Evolutionary conservation across 2,797 vertebrate genomes (phyloP).

Genomic region (Percopsis omiscomaycus): DNA sequence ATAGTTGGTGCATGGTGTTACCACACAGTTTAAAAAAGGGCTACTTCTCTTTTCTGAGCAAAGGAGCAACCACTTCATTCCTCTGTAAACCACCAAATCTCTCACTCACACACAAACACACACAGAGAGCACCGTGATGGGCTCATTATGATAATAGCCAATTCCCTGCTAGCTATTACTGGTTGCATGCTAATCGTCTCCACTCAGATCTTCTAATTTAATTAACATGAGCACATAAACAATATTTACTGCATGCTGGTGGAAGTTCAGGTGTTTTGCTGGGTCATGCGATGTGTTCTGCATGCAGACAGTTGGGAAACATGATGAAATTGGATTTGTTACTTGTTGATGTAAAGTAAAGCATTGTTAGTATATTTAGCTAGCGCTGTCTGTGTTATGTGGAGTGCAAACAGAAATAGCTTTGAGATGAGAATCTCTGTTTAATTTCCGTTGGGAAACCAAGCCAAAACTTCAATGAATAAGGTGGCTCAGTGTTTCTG

Average conservation of each 20-base stretch:
- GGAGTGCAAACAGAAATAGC: constrained; percentile 16
- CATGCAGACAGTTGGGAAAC: constrained; percentile 31
- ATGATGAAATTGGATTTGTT: constrained; percentile 22
- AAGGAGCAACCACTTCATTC: constrained; percentile 16
- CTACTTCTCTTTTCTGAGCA: constrained; percentile 30
- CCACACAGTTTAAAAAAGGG: constrained; percentile 17
- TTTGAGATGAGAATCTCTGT: constrained; percentile 15
- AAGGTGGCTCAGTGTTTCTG: constrained; percentile 57
- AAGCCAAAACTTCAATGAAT: constrained; percentile 30
- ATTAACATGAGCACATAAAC: constrained; percentile 64
- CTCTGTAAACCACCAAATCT: constrained; percentile 2
- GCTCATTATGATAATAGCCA: constrained; percentile 69
- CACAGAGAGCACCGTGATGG: constrained; percentile 42
- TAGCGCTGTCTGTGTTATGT: constrained; percentile 13
- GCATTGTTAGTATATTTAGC: constrained; percentile 5
- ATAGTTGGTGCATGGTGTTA: neutral
- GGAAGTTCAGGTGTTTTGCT: constrained; percentile 26
- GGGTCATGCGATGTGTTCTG: constrained; percentile 30
- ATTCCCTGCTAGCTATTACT: constrained; percentile 67
- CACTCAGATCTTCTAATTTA: constrained; percentile 63
- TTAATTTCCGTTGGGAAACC: constrained; percentile 18
- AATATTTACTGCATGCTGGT: constrained; percentile 42
- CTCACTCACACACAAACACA: constrained; percentile 21
- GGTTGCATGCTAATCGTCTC: constrained; percentile 65
- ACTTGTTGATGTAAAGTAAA: neutral